Conservation (phyloP, 1,140 invertebrate species). For the Orius laevigatus region DNA sequence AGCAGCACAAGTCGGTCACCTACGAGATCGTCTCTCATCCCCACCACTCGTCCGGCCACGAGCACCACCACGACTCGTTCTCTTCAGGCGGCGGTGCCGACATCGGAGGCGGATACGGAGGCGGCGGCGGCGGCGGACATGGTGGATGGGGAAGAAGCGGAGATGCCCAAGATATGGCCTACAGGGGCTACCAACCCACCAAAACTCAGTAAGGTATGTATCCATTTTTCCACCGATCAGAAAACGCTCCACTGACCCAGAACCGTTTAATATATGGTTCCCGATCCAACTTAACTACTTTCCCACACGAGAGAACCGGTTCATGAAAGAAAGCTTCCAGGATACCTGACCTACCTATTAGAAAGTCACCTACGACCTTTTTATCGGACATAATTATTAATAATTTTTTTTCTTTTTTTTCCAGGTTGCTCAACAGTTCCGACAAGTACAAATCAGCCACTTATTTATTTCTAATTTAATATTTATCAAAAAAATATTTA, state of each 20-base stretch:
- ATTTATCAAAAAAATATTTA: too few relatives aligned
- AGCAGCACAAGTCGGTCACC: slow-evolving; percentile 61
- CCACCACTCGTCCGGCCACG: slow-evolving; percentile 49
- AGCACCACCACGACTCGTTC: slow-evolving; percentile 32
- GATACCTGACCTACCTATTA: neutral
- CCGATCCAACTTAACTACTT: neutral
- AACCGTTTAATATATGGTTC: neutral
- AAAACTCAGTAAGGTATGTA: neutral
- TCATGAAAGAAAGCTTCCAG: neutral
- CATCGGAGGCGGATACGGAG: slow-evolving; percentile 15
- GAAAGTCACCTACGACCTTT: slow-evolving; percentile 5
- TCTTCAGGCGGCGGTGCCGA: slow-evolving; percentile 27
- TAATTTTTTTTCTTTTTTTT: too few relatives aligned
- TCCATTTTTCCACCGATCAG: neutral
- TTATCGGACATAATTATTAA: too few relatives aligned
- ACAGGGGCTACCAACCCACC: slow-evolving; percentile 45
- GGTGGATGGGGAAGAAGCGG: slow-evolving; percentile 50
- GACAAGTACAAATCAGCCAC: too few relatives aligned
- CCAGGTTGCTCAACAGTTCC: too few relatives aligned
- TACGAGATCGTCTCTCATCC: slow-evolving; percentile 69
- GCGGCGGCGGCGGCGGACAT: slow-evolving; percentile 32
- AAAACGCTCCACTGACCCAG: neutral
- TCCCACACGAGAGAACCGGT: slow-evolving; percentile 2
- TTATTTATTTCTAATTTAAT: too few relatives aligned
- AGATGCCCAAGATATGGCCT: slow-evolving; percentile 54